These are phyloP conservation scores for Proteles cristata DNA, from an alignment of 2,113 vertebrate species.

Conservation along the genomic window DNA sequence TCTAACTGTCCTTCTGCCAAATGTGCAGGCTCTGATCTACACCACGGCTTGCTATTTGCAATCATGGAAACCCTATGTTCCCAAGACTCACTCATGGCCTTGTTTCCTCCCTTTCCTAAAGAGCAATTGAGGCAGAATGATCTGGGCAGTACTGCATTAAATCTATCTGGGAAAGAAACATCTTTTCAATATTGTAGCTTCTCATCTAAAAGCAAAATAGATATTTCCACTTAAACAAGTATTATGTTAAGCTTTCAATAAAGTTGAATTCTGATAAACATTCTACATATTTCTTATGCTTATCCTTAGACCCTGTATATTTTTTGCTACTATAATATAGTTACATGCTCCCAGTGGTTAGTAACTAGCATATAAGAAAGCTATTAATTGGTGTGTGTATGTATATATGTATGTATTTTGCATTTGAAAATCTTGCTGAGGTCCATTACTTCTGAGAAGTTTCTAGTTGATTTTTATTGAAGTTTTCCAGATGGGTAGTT, in stretches of 20 bases:
- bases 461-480: background rate
- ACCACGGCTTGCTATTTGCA: background rate
- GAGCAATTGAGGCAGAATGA: background rate
- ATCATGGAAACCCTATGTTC: background rate
- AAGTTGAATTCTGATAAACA: background rate
- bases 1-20: background rate
- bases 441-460: background rate
- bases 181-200: background rate
- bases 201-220: background rate
- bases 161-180: background rate
- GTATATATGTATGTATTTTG: background rate
- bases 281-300: background rate
- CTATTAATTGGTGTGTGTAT: background rate
- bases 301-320: background rate
- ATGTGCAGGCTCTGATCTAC: background rate
- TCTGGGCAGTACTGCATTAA: background rate
- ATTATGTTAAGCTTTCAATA: background rate
- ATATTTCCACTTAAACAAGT: background rate
- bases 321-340: background rate
- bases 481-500: background rate
- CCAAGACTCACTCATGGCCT: background rate
- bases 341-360: background rate
- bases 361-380: background rate
- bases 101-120: background rate
- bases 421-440: background rate